Evolutionary conservation across 2,888 invertebrate species (phyloP).

Genomic region (Perizoma affinitatum): DNA sequence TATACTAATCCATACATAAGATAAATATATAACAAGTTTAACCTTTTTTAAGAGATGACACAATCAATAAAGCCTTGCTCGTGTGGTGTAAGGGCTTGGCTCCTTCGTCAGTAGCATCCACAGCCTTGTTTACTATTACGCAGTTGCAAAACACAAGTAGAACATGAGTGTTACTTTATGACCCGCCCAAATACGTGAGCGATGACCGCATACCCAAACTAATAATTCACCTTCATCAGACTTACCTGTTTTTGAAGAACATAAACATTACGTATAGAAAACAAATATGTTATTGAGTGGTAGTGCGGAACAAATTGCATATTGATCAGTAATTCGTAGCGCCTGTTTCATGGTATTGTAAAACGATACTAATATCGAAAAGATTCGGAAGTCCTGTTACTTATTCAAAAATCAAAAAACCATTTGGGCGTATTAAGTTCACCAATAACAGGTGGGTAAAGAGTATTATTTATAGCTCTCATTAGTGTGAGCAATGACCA

Average conservation of each 20-base stretch:
- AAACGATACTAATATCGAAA: constrained; percentile 32
- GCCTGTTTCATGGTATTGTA: constrained; percentile 35
- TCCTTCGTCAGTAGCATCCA: constrained; percentile 24
- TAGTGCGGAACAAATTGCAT: constrained; percentile 25
- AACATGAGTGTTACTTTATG: constrained; percentile 44
- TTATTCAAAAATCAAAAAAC: constrained; percentile 35
- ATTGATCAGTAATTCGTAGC: constrained; percentile 46
- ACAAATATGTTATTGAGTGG: constrained; percentile 41
- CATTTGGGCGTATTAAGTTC: constrained; percentile 16
- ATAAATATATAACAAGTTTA: neutral
- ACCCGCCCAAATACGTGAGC: constrained; percentile 61
- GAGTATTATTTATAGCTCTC: constrained; percentile 25
- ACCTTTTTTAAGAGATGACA: constrained; percentile 36
- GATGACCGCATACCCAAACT: constrained; percentile 72
- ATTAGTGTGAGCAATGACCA: constrained; percentile 28
- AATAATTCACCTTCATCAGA: constrained; percentile 64
- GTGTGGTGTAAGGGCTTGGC: constrained; percentile 30
- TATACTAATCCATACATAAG: constrained; percentile 2
- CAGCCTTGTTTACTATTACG: constrained; percentile 44
- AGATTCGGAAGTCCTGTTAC: constrained; percentile 30
- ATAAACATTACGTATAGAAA: constrained; percentile 29
- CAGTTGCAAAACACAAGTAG: constrained; percentile 53
- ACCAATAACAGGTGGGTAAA: constrained; percentile 26
- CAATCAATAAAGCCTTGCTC: constrained; percentile 30
- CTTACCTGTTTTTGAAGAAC: constrained; percentile 42